A percentile compares a stretch with the other conserved stretches of the same genome.
Evolutionary conservation across 2,113 vertebrate species (phyloP).

Genomic region (Peromyscus maniculatus): DNA sequence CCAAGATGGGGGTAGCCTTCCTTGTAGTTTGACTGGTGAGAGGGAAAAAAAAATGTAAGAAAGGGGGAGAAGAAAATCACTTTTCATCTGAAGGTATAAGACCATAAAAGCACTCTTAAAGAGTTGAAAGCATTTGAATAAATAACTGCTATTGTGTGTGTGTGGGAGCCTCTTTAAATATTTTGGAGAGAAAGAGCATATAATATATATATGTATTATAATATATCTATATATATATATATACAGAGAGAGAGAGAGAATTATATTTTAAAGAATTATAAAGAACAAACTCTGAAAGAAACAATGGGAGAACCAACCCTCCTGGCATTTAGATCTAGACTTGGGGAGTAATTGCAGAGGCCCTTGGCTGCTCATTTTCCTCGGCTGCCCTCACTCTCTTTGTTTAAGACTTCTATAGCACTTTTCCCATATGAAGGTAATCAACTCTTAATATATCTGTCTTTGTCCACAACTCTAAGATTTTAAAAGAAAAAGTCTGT

Average conservation of each 20-base stretch:
- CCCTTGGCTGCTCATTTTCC: background rate
- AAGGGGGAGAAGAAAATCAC: slow-evolving; percentile 19
- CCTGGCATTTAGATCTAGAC: background rate
- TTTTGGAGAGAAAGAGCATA: background rate
- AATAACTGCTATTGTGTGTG: background rate
- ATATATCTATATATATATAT: too few relatives aligned
- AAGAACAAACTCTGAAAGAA: background rate
- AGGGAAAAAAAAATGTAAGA: background rate
- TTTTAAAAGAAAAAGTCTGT: background rate
- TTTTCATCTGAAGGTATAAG: background rate
- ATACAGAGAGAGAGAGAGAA: too few relatives aligned
- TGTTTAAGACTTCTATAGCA: background rate
- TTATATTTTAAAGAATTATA: background rate
- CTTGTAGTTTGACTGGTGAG: background rate
- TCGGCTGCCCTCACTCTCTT: background rate
- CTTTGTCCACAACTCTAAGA: slow-evolving; percentile 43
- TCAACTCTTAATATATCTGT: slow-evolving; percentile 41
- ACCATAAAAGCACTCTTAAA: slow-evolving; percentile 15
- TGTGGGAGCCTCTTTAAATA: slow-evolving; percentile 1
- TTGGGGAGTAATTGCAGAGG: background rate
- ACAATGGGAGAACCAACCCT: background rate
- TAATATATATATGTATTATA: background rate
- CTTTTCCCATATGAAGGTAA: slow-evolving; percentile 42
- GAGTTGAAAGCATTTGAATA: background rate
- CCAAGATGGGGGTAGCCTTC: background rate